phyloP scores from a whole-genome alignment of 2,797 vertebrate genomes.

The Etheostoma nigrum region DNA sequence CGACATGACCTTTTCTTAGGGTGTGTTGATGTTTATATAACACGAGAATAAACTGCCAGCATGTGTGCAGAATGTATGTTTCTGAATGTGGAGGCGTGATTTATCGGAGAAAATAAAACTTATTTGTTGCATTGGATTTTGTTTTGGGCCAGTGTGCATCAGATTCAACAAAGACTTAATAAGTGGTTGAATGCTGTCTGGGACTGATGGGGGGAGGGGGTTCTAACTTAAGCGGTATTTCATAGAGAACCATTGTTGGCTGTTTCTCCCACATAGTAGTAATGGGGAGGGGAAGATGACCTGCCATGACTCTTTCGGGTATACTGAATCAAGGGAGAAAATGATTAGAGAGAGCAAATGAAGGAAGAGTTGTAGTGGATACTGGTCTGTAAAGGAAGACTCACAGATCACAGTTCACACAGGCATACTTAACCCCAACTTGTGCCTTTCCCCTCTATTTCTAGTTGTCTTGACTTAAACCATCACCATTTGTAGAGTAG shows the following conservation, averaged over 20 bases:
- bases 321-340: constrained; percentile 38
- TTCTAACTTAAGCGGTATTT: constrained; percentile 49
- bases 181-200: constrained; percentile 45
- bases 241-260: constrained; percentile 52
- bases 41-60: constrained; percentile 8
- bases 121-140: neutral
- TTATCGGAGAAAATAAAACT: neutral
- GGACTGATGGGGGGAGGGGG: neutral
- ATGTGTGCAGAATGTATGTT: constrained; percentile 3
- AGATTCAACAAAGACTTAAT: constrained; percentile 41
- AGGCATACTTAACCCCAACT: neutral
- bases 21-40: neutral
- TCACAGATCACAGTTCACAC: constrained; percentile 34
- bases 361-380: constrained; percentile 35
- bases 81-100: neutral
- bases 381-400: constrained; percentile 34
- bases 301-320: constrained; percentile 41
- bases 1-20: neutral
- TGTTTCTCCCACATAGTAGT: constrained; percentile 44
- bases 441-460: neutral
- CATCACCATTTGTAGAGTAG: neutral
- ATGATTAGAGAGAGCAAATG: constrained; percentile 38
- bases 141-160: constrained; percentile 22
- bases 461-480: neutral
- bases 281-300: constrained; percentile 61